A percentile compares a stretch with the other conserved stretches of the same genome.
Evolutionary conservation across 2,113 vertebrate species (phyloP).

Genomic region (Proterorhinus semilunaris): DNA sequence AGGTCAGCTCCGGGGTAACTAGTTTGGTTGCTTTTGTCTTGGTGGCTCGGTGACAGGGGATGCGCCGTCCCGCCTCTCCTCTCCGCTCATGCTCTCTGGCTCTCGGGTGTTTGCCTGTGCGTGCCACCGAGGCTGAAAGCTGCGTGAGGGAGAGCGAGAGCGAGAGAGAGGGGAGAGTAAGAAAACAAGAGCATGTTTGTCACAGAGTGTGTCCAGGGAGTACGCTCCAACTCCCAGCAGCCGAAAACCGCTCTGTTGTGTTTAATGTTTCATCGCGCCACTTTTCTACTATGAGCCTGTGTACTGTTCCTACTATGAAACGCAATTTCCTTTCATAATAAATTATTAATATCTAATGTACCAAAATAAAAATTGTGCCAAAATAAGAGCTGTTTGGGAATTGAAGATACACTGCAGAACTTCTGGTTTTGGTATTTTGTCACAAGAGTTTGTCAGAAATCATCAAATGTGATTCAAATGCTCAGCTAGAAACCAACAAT

Average conservation of each 20-base stretch:
- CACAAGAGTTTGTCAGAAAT: no score
- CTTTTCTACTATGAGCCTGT: background rate
- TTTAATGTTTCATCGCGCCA: background rate
- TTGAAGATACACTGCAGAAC: no score
- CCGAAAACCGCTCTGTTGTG: background rate
- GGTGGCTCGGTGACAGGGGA: constrained; percentile 60
- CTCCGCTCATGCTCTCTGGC: constrained; percentile 35
- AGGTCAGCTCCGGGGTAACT: constrained; percentile 28
- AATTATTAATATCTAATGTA: no score
- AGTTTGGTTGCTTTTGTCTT: constrained; percentile 58
- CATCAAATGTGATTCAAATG: no score
- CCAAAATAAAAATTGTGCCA: no score
- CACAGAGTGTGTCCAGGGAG: constrained; percentile 35
- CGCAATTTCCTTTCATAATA: no score
- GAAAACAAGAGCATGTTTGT: constrained; percentile 56
- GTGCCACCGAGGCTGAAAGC: background rate
- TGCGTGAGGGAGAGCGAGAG: background rate
- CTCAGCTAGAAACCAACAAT: no score
- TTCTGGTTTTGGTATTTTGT: no score
- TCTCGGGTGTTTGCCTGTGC: constrained; percentile 22
- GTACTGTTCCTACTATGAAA: no score
- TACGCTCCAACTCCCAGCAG: constrained; percentile 18
- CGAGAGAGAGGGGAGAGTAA: constrained; percentile 22
- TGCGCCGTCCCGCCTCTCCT: constrained; percentile 58
- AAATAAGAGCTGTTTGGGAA: no score